Evolutionary conservation across 30 jellyfish, hydroid and myxozoan species (phyloP).

Genomic region (Mastigias papua): DNA sequence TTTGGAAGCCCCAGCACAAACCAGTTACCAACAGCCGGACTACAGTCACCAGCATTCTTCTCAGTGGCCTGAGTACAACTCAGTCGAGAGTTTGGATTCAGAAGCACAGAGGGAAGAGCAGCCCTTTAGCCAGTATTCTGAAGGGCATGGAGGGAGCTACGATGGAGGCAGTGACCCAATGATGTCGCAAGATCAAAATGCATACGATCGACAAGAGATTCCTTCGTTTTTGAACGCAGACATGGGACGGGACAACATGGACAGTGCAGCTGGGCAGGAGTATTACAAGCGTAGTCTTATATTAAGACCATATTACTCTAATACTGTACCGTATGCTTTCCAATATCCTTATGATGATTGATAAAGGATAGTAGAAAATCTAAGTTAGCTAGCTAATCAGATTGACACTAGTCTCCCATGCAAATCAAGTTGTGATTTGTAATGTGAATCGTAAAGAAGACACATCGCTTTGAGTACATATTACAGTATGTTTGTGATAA

Average conservation of each 20-base stretch:
- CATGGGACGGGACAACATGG: constrained; percentile 43
- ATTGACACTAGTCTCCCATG: not conserved
- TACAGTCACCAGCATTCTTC: constrained; percentile 35
- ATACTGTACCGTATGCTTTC: constrained; percentile 67
- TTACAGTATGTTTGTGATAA: no score
- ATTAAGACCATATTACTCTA: constrained; percentile 55
- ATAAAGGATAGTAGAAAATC: not conserved
- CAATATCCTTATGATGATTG: constrained; percentile 70
- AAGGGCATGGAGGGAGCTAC: constrained; percentile 49
- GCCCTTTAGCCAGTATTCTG: constrained; percentile 43
- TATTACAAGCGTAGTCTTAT: constrained; percentile 66
- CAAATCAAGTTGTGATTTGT: no score
- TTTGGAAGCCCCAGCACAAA: constrained; percentile 23
- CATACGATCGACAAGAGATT: constrained; percentile 73
- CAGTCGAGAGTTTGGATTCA: constrained; percentile 60
- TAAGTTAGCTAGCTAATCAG: not conserved
- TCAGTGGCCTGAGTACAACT: constrained; percentile 47
- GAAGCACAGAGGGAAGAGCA: constrained; percentile 80
- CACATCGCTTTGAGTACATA: no score
- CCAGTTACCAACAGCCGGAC: constrained; percentile 20
- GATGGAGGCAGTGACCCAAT: constrained; percentile 37
- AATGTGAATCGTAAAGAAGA: no score
- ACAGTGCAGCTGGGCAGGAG: constrained; percentile 47
- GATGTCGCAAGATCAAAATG: constrained; percentile 55
- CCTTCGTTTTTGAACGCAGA: constrained; percentile 47